Evolutionary conservation across 2,888 invertebrate genomes (phyloP), one percentile per base, ranked within the genome.

Genomic region (Yponomeuta sedellus): DNA sequence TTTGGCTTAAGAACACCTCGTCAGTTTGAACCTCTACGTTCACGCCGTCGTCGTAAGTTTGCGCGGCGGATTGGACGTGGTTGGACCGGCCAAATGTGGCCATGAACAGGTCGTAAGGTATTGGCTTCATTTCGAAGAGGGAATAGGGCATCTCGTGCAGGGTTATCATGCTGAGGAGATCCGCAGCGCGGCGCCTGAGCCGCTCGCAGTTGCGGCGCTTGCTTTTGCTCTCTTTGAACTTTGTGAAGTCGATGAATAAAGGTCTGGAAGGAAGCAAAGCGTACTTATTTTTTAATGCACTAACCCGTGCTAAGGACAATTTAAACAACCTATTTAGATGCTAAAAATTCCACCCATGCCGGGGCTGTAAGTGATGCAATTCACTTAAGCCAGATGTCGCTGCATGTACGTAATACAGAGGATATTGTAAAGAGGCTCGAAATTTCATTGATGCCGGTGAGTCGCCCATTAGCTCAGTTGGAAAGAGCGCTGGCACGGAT

Each of bases 121-220:
- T 87, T 0, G 91, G 91, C 73, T 87, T 82, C 86, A 91, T 88
- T 82, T 92, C 90, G 59, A 84, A 91, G 1, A 92, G 72, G 1
- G 75, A 77, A 68, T 85, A 91, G 0, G 85, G 79, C 80, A 91
- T 88, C 79, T 88, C 85, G 40, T 92, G 91, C 10, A 92, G 72
- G 67, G 85, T 85, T 69, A 92, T 86, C 74, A 92, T 85, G 69
- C 78, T 80, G 0, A 89, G 74, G 20, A 92, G 77, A 69, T 91
- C 90, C 70, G 81, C 77, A 0, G 88, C 90, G 12, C 91, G 75
- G 70, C 82, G 85, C 69, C 80, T 79, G 20, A 88, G 67, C 40
- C 74, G 74, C 52, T 87, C 84, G 10, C 76, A 77, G 19, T 82
- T 73, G 40, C 74, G 74, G 20, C 79, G 79, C 66, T 82, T 88